A percentile compares a stretch with the other conserved stretches of the same genome.
phyloP scores from a whole-genome alignment of 2,113 vertebrate genomes.

The Pavo muticus region DNA sequence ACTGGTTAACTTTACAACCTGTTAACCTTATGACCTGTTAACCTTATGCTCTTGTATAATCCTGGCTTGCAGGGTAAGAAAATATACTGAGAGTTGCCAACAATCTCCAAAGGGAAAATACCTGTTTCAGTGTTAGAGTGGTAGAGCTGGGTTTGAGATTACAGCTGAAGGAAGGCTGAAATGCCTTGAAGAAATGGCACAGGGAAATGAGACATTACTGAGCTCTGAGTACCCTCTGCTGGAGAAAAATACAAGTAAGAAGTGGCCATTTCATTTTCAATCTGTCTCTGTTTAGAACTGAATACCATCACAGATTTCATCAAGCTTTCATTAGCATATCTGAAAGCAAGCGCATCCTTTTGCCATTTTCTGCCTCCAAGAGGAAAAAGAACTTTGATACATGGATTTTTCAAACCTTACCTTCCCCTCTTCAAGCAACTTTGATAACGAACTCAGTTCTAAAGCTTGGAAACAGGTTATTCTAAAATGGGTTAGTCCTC shows the following conservation, averaged over 20 bases:
- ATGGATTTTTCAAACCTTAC: neutral
- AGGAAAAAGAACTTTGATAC: neutral
- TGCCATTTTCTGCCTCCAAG: neutral
- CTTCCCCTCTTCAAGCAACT: neutral
- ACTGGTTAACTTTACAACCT: too few species aligned
- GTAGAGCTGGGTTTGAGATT: neutral
- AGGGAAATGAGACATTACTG: neutral
- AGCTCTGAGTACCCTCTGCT: constrained; percentile 10
- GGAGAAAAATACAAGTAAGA: neutral
- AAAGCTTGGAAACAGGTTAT: neutral
- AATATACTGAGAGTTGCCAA: neutral
- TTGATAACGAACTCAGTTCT: neutral
- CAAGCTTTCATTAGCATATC: neutral
- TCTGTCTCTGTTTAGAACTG: neutral
- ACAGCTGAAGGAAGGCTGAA: neutral
- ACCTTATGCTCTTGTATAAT: neutral
- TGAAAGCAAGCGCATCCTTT: neutral
- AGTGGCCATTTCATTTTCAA: neutral
- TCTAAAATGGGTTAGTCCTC: too few species aligned
- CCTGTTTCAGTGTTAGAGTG: neutral
- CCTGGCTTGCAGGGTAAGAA: neutral
- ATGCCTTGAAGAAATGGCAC: neutral
- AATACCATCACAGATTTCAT: fast-evolving
- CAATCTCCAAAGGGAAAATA: neutral
- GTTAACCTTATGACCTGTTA: too few species aligned